Base-by-base conservation (phyloP, 1,140 invertebrate species). In the Reticulitermes speratus region DNA sequence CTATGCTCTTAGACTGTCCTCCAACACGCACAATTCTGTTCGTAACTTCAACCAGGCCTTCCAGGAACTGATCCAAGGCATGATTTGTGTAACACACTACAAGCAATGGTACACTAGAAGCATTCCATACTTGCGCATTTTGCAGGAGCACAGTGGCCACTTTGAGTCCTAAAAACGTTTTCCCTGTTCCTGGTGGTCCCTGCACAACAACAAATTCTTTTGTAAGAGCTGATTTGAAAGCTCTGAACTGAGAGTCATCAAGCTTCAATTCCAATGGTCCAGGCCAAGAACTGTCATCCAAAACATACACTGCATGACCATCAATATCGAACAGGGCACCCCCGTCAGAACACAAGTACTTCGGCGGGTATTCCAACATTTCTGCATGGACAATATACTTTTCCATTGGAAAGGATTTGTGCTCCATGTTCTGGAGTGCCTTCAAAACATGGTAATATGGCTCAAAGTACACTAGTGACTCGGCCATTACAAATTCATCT, bases 381-480 rank as follows among this genome's bases (percentile, higher is more conserved):
- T 87, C 21, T 19, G 88, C 88, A 81, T 87, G 55, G 30, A 90
- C 87, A 84, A 90, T 89, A 65, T 89, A 90, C 83, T 88, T 87
- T 25, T 86, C 85, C 88, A 90, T 87, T 5, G 90, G 89, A 88
- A 96, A 93, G 84, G 92, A 90, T 12, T 92, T 87, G 0, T 91
- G 89, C 48, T 90, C 89, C 59, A 93, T 92, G 8, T 90, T 90
- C 88, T 94, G 92, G 3, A 96, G 88, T 25, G 92, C 94, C 85
- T 92, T 93, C 55, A 95, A 90, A 0, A 95, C 93, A 75, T 93
- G 93, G 82, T 92, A 91, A 88, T 96, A 96, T 0, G 95, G 94
- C 88, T 95, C 94, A 89, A 94, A 96, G 88, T 95, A 96, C 21
- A 94, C 93, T 86, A 93, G 93, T 52, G 93, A 93, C 89, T 95